Base-by-base conservation (phyloP, 2,113 vertebrate genomes). In the Cavia porcellus region DNA sequence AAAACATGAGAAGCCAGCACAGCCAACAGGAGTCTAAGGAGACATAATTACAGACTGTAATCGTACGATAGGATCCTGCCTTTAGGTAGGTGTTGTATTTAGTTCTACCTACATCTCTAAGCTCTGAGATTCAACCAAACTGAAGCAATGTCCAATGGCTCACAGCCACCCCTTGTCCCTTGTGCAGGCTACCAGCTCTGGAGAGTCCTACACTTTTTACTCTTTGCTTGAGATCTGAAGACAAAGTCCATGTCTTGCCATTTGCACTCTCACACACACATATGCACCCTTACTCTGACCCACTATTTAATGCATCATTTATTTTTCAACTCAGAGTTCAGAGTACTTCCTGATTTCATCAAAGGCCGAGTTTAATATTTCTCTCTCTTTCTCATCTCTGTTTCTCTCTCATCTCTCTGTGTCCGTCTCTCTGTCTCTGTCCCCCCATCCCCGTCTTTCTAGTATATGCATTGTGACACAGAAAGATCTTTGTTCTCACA, bases 341-440 rank as follows among this genome's bases (percentile, higher is more conserved):
- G 15, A 74, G 19, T 70, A 45, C 86, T 90, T 90, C 24, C 66
- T 87, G 52, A 55, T 91, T 84, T 89, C 77, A 64, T 75, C 38
- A 94, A 94, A 93, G 45, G 61, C 66, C 86, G 32, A 28, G 22
- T 79, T 85, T 82, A n/a, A 9, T 95, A 68, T 83, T 25, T 94
- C 86, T 79, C 22, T 68, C 68, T 89, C 30, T 47, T 9, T 28
- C 14, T 2, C 5, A 14, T n/a, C 66, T 68, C 66, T 70, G 15
- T 38, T 15, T 70, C 13, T 32, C 13, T 62, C 7, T 62, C 24
- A 62, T 62, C 61, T 35, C 64, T 72, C n/a, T 20, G 55, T 55
- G 13, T 55, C 55, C 38, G 17, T 72, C 17, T 72, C n/a, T 72
- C 35, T 72, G 15, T 72, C n/a, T 72, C 68, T 22, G 6, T 38